Evolutionary conservation across 64 coral and sea anemone genomes (phyloP).

Genomic region (Stichodactyla mertensii): DNA sequence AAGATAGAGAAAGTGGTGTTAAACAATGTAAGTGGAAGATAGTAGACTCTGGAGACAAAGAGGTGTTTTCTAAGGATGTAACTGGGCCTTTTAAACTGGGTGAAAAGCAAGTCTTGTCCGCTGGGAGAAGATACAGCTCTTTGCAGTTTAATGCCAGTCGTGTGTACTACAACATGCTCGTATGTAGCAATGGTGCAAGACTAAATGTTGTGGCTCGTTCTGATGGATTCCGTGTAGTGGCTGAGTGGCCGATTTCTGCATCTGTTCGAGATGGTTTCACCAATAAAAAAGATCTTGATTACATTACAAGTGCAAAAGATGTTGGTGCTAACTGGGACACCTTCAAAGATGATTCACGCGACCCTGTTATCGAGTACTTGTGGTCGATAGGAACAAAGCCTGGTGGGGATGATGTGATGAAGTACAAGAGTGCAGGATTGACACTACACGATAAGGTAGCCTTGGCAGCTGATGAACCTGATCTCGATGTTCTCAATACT

Average conservation of each 20-base stretch:
- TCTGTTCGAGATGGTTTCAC: conserved; percentile 41
- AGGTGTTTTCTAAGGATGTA: conserved; percentile 15
- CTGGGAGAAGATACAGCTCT: conserved; percentile 20
- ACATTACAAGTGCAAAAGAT: conserved; percentile 48
- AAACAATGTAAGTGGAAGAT: conserved; percentile 53
- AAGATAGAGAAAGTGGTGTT: conserved; percentile 69
- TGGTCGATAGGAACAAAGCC: conserved; percentile 52
- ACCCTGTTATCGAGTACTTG: conserved; percentile 53
- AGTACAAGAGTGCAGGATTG: conserved; percentile 40
- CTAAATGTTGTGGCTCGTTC: conserved; percentile 27
- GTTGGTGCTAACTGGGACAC: conserved; percentile 72
- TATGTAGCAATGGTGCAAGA: conserved; percentile 64
- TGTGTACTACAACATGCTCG: conserved; percentile 43
- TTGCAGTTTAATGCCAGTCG: conserved; percentile 7
- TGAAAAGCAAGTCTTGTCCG: conserved; percentile 26
- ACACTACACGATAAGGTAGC: not conserved
- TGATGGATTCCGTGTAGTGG: conserved; percentile 75
- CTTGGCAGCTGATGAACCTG: conserved; percentile 29
- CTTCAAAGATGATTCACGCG: conserved; percentile 15
- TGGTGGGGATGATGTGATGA: conserved; percentile 23
- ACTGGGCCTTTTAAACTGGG: conserved; percentile 7
- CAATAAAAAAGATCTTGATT: conserved; percentile 23
- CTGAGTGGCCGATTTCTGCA: conserved; percentile 58
- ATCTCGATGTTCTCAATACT: conserved; percentile 38
- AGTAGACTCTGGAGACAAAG: conserved; percentile 5